These are phyloP conservation scores for Aspidiotus destructor DNA, from an alignment of 2,888 invertebrate genomes.

Conservation along the genomic window DNA sequence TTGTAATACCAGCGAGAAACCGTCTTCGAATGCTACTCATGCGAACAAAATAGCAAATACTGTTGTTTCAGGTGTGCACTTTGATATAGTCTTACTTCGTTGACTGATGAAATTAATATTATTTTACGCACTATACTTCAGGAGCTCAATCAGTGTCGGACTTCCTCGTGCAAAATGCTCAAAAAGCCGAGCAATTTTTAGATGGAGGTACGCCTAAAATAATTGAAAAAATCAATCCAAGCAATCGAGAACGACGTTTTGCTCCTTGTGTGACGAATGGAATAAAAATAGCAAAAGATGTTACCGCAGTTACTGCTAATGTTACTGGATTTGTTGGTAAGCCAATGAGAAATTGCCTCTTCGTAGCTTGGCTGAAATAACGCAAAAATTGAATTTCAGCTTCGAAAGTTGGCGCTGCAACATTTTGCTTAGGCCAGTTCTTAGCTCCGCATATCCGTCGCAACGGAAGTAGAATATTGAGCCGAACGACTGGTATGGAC, in stretches of 20 bases:
- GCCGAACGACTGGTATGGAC: conserved; percentile 49
- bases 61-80: conserved; percentile 7
- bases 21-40: background rate
- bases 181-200: conserved; percentile 53
- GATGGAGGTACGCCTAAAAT: conserved; percentile 53
- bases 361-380: conserved; percentile 2
- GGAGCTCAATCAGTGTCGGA: conserved; percentile 58
- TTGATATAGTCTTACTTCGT: conserved; percentile 1
- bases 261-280: conserved; percentile 51
- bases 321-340: conserved; percentile 58
- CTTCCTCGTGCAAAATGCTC: conserved; percentile 56
- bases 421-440: conserved; percentile 54
- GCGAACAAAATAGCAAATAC: conserved; percentile 14
- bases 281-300: conserved; percentile 54
- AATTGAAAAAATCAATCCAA: conserved; percentile 48
- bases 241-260: conserved; percentile 45
- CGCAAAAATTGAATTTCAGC: conserved; percentile 40
- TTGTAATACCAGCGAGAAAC: conserved; percentile 20
- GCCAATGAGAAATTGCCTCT: conserved; percentile 34
- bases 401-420: conserved; percentile 55
- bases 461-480: conserved; percentile 52
- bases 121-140: conserved; percentile 39
- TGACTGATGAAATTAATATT: background rate
- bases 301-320: conserved; percentile 56
- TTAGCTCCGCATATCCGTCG: conserved; percentile 59